Percentiles rank a stretch among this genome's conserved stretches.
phyloP scores from a whole-genome alignment of 35 echinoderm and acorn worm genomes.

The Heliocidaris erythrogramma region DNA sequence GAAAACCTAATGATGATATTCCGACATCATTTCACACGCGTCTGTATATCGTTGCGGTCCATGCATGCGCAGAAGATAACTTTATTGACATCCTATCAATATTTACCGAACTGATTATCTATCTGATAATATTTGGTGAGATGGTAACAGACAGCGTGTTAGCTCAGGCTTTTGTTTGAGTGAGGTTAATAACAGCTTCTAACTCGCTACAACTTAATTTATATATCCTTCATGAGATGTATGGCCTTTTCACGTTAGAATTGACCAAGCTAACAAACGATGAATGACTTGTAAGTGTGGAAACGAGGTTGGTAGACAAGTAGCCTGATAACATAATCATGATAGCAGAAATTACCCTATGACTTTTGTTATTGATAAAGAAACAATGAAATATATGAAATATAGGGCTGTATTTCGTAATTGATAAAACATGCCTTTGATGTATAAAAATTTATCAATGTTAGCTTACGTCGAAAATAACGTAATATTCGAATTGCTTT shows the following conservation, averaged over 20 bases:
- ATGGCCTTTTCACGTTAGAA: background rate
- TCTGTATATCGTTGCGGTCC: background rate
- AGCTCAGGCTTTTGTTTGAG: background rate
- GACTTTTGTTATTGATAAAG: too few relatives aligned
- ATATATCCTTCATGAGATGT: background rate
- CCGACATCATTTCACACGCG: background rate
- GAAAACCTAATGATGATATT: too few relatives aligned
- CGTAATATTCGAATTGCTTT: too few relatives aligned
- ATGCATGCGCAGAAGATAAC: background rate
- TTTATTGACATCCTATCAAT: constrained; percentile 1
- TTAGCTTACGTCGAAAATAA: too few relatives aligned
- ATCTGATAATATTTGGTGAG: background rate
- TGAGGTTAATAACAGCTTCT: background rate
- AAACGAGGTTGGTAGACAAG: background rate
- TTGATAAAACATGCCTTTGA: too few relatives aligned
- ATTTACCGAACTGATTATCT: background rate
- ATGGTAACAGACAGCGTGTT: background rate
- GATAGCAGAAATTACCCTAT: too few relatives aligned
- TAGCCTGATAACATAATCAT: background rate
- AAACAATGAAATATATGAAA: too few relatives aligned
- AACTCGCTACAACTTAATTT: background rate
- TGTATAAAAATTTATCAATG: too few relatives aligned
- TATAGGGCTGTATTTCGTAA: too few relatives aligned
- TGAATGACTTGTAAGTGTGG: background rate
- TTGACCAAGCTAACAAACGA: background rate